Evolutionary conservation across 2,113 vertebrate species (phyloP).

Genomic region (Rana temporaria): DNA sequence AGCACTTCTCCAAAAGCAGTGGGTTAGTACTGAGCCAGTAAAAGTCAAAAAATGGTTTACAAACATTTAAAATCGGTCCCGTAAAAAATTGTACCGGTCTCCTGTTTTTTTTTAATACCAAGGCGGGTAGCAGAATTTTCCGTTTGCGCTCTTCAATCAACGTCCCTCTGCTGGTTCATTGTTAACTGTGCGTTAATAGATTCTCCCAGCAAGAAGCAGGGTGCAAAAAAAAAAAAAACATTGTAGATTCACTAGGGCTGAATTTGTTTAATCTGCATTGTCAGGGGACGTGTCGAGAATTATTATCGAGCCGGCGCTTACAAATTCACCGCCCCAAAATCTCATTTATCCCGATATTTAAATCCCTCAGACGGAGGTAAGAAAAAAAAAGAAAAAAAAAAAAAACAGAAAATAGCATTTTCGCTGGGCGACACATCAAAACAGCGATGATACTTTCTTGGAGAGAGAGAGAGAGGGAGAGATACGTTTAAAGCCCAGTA

Average conservation of each 20-base stretch:
- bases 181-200: constrained; percentile 40
- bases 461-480: constrained; percentile 6
- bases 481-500: constrained; percentile 31
- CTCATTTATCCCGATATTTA: constrained; percentile 54
- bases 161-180: neutral
- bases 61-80: constrained; percentile 26
- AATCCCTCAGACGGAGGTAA: constrained; percentile 19
- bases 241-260: constrained; percentile 34
- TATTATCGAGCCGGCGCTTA: constrained; percentile 5
- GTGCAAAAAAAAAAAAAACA: constrained; percentile 40
- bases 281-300: constrained; percentile 43
- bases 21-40: constrained; percentile 20
- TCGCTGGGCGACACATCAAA: constrained; percentile 32
- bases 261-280: constrained; percentile 51
- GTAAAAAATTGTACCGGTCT: constrained; percentile 10
- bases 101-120: neutral
- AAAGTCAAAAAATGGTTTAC: constrained; percentile 39
- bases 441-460: constrained; percentile 21
- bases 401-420: constrained; percentile 25
- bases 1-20: constrained; percentile 17
- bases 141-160: constrained; percentile 19
- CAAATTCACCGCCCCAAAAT: constrained; percentile 33
- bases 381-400: neutral
- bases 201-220: constrained; percentile 7
- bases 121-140: neutral